These are phyloP conservation scores for Paramormyrops kingsleyae DNA, from an alignment of 2,113 vertebrate species.

Conservation along the genomic window DNA sequence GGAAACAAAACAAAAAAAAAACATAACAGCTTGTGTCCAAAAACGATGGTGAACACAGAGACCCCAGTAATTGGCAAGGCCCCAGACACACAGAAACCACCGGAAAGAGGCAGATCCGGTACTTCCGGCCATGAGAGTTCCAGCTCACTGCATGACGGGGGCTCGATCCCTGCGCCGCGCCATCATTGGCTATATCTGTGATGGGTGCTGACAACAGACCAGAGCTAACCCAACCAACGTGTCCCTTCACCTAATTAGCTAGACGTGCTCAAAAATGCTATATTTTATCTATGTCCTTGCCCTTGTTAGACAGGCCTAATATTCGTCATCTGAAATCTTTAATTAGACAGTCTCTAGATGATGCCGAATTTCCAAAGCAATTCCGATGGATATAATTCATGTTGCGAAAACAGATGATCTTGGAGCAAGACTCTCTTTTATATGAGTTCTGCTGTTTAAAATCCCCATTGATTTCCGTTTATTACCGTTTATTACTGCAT, in stretches of 20 bases:
- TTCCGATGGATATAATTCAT: slow-evolving; percentile 3
- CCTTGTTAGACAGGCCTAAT: slow-evolving; percentile 12
- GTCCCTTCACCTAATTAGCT: not conserved
- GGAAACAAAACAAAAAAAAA: not conserved
- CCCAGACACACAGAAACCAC: not conserved
- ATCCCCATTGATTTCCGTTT: not conserved
- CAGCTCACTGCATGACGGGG: not conserved
- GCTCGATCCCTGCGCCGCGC: not conserved
- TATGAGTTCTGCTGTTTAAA: not conserved
- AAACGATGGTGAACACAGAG: not conserved
- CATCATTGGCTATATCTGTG: too few species aligned
- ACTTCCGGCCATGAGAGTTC: not conserved
- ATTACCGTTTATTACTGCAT: not conserved
- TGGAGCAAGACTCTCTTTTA: not conserved
- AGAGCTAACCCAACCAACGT: not conserved
- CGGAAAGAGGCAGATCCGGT: not conserved
- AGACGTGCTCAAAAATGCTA: not conserved
- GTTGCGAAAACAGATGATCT: not conserved
- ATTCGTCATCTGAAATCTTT: slow-evolving; percentile 16
- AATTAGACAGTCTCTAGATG: slow-evolving; percentile 17
- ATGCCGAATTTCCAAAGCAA: slow-evolving; percentile 9
- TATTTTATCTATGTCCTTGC: slow-evolving; percentile 12
- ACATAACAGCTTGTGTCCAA: not conserved
- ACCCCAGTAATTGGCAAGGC: not conserved
- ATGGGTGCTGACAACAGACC: not conserved